A percentile compares a stretch with the other conserved stretches of the same genome.
These are phyloP conservation scores for Platyrinchus mystaceus DNA, from an alignment of 2,797 vertebrate genomes.

Conservation along the genomic window DNA sequence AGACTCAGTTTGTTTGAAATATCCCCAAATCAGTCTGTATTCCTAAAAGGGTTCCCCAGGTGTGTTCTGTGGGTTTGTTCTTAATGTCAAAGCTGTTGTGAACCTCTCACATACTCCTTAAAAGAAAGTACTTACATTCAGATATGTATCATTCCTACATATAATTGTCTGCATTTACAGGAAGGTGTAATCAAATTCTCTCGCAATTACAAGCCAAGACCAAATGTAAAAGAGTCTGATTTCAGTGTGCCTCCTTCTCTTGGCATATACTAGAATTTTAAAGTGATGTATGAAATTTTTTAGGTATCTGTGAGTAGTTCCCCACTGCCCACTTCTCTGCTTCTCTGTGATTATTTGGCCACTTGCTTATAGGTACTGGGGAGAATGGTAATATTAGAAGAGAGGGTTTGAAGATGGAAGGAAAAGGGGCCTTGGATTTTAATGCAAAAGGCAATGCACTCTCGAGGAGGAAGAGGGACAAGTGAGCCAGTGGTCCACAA, in stretches of 20 bases:
- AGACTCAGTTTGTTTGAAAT: background rate
- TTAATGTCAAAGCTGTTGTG: background rate
- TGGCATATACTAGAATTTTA: background rate
- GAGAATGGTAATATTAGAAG: background rate
- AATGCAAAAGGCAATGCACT: background rate
- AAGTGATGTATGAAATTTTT: background rate
- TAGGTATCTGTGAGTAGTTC: background rate
- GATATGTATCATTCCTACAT: background rate
- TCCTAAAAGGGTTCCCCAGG: background rate
- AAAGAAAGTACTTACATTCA: background rate
- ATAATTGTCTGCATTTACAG: background rate
- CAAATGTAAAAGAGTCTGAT: background rate
- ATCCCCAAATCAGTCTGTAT: background rate
- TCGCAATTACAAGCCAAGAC: background rate
- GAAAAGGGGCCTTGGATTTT: background rate
- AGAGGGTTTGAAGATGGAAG: background rate
- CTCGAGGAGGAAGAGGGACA: background rate
- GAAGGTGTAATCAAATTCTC: background rate
- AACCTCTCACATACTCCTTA: background rate
- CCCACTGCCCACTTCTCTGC: background rate
- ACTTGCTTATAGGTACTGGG: background rate
- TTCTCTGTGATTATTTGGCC: background rate
- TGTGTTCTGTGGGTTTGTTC: background rate
- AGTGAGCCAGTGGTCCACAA: background rate
- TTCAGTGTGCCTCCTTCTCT: background rate